Base-by-base conservation (phyloP, 2,888 invertebrate species). In the Zhuqinia jingwanae region DNA sequence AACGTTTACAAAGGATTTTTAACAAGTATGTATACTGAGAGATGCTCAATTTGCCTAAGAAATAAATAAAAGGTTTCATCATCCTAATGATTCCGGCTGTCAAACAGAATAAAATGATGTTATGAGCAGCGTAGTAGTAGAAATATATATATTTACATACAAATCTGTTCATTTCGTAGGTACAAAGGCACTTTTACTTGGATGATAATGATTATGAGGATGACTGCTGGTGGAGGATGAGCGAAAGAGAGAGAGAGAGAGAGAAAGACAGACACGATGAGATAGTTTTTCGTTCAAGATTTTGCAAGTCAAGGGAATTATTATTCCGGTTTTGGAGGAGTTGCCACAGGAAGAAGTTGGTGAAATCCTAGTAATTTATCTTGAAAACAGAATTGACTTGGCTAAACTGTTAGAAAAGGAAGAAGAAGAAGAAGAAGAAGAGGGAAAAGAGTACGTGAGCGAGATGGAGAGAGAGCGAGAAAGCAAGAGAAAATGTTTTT, bases 331-430 rank as follows among this genome's bases (percentile, higher is more conserved):
- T 76, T 58, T 58, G 8, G 36, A 65, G 65, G 42, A 65, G 36
- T 36, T 17, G n/a, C 1, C 0, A 58, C 17, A 45, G 13, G 22
- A 60, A 50, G 42, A 81, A 75, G 47, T 82, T 82, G 60, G 20
- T 63, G 75, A 83, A 78, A 68, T 78, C 77, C 70, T 30, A 53
- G 84, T 78, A 84, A 84, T 84, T 78, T 77, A 77, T 84, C 84
- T 84, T 68, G 70, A 78, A 36, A 84, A 60, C 68, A 25, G 78
- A 78, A 83, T 78, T 70, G 70, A 84, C 77, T 84, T 50, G 42
- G 50, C 30, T 73, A 78, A 84, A 84, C 84, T 70, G 36, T 78
- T 76, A 27, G 27, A 58, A 36, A 36, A 36, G 36, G 8, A 36
- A 8, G 8, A 36, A 8, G 8, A 8, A 8, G 8, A 36, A 36